Percentiles rank a stretch among this genome's conserved stretches.
phyloP scores from a whole-genome alignment of 2,797 vertebrate species.

The Discoglossus pictus region DNA sequence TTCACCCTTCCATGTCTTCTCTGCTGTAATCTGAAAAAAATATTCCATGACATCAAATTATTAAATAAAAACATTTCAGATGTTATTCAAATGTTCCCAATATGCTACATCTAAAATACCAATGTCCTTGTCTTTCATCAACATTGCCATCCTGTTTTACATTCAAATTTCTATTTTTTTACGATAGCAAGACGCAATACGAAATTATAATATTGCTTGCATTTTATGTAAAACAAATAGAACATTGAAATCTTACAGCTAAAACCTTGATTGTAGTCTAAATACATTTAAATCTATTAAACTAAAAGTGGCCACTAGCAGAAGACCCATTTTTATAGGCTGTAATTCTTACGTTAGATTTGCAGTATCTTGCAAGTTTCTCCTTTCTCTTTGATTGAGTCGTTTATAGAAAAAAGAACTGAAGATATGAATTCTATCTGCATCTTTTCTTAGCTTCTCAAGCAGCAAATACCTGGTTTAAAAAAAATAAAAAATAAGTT shows the following conservation, averaged over 20 bases:
- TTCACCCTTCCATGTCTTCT: constrained; percentile 93
- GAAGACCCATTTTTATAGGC: neutral
- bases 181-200: too few species aligned
- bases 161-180: too few species aligned
- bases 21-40: constrained; percentile 84
- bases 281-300: neutral
- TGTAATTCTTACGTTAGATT: constrained; percentile 85
- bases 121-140: too few species aligned
- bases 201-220: too few species aligned
- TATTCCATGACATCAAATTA: neutral
- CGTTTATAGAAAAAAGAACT: constrained; percentile 98
- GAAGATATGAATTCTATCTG: constrained; percentile 92
- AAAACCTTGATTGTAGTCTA: too few species aligned
- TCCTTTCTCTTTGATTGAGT: constrained; percentile 93
- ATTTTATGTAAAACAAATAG: too few species aligned
- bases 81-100: too few species aligned
- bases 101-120: too few species aligned
- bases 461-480: constrained; percentile 88
- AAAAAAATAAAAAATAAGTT: constrained; percentile 26
- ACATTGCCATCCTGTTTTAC: too few species aligned
- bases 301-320: neutral
- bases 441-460: constrained; percentile 91
- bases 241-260: too few species aligned
- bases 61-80: too few species aligned
- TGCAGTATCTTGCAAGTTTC: constrained; percentile 78